phyloP scores from a whole-genome alignment of 2,888 invertebrate genomes.

The Eupsilia transversa region DNA sequence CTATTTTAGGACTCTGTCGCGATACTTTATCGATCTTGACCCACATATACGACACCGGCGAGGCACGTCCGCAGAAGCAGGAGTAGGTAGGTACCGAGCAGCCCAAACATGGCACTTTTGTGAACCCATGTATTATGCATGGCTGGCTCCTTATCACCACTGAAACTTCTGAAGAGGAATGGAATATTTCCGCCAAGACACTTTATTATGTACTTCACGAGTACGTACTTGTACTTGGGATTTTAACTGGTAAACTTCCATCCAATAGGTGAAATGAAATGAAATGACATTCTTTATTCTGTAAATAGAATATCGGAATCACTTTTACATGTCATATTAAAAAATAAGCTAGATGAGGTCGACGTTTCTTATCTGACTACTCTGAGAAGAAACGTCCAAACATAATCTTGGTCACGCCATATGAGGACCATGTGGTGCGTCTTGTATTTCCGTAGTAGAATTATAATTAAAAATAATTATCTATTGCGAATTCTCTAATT shows the following conservation, averaged over 20 bases:
- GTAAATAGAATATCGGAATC: no score
- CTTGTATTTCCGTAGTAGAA: not conserved
- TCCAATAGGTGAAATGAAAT: no score
- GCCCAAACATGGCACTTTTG: conserved; percentile 26
- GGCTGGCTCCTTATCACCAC: conserved; percentile 26
- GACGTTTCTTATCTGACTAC: no score
- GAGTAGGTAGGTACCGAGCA: not conserved
- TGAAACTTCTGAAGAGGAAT: conserved; percentile 8
- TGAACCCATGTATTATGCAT: conserved; percentile 48
- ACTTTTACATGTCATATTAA: no score
- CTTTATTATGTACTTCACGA: not conserved
- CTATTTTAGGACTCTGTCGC: not conserved
- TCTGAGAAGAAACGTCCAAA: no score
- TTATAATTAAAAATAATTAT: no score
- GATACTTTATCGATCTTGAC: conserved; percentile 40
- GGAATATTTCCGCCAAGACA: not conserved
- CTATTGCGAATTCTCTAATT: accelerated
- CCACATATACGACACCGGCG: conserved; percentile 34
- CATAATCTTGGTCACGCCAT: no score
- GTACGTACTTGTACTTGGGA: not conserved
- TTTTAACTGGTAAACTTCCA: not conserved
- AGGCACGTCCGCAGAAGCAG: conserved; percentile 44
- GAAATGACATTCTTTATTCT: no score
- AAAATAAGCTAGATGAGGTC: no score
- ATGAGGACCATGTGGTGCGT: no score